These are phyloP conservation scores for Leucopsar rothschildi DNA, from an alignment of 2,113 vertebrate genomes.

Conservation along the genomic window DNA sequence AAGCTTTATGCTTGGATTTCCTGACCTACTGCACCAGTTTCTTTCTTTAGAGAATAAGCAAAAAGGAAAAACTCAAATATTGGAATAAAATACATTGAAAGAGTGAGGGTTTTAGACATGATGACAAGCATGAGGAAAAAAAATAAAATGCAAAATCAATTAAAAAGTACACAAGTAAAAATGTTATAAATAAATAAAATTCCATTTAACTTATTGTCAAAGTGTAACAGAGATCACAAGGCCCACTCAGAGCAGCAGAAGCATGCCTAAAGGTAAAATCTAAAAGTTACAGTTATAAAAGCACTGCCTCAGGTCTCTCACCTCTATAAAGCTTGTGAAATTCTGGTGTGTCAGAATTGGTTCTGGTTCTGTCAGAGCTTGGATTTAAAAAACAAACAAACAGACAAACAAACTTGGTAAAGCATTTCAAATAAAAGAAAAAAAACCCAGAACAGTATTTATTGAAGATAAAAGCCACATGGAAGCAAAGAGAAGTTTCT, in stretches of 20 bases:
- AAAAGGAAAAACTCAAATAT: background rate
- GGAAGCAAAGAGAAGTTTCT: background rate
- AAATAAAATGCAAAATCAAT: background rate
- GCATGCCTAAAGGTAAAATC: background rate
- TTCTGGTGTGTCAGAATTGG: slow-evolving; percentile 74
- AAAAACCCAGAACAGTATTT: background rate
- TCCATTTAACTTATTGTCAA: background rate
- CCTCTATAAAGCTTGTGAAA: slow-evolving; percentile 85
- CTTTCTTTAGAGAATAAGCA: background rate
- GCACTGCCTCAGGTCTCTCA: slow-evolving; percentile 35
- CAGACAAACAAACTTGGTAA: slow-evolving; percentile 52
- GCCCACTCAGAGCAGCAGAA: background rate
- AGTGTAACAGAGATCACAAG: background rate
- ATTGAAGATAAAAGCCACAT: background rate
- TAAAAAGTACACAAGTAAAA: background rate
- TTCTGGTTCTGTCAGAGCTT: slow-evolving; percentile 67
- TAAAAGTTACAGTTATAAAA: background rate
- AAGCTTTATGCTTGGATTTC: background rate
- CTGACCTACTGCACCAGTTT: background rate
- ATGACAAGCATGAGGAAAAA: background rate
- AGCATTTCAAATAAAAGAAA: slow-evolving; percentile 56
- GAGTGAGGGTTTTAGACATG: background rate
- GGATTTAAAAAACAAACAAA: background rate
- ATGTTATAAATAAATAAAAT: background rate
- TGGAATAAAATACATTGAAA: background rate